Percentiles rank a stretch among this genome's conserved stretches.
Evolutionary conservation across 2,113 vertebrate genomes (phyloP).

Genomic region (Cavia porcellus): DNA sequence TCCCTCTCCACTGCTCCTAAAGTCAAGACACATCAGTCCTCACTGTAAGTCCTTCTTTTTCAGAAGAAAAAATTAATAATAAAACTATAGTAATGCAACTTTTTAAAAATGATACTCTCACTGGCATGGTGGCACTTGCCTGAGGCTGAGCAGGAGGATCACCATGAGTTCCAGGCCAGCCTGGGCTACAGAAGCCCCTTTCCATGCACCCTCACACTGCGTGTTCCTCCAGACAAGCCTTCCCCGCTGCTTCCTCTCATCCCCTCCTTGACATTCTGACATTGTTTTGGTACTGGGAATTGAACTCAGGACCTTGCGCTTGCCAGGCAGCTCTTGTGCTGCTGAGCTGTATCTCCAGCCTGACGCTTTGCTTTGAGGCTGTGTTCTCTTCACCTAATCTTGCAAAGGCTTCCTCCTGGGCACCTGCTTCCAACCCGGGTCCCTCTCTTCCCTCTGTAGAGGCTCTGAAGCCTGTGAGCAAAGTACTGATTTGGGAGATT

Average conservation of each 20-base stretch:
- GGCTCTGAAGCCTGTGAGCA: background rate
- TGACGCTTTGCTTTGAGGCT: background rate
- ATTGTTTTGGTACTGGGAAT: too few relatives aligned
- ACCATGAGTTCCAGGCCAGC: background rate
- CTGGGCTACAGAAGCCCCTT: background rate
- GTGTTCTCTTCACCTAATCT: background rate
- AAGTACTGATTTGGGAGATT: background rate
- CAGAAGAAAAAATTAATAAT: background rate
- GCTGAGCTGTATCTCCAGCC: too few relatives aligned
- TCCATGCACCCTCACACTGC: background rate
- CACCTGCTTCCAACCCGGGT: background rate
- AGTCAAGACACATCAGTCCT: background rate
- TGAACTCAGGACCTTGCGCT: too few relatives aligned
- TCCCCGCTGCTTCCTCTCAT: background rate
- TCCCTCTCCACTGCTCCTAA: background rate
- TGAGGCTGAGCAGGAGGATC: background rate
- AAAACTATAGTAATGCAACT: background rate
- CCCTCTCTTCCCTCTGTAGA: background rate
- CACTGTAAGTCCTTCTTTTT: background rate
- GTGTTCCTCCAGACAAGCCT: background rate
- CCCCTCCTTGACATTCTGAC: background rate
- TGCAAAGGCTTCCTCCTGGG: background rate
- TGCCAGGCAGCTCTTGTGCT: too few relatives aligned
- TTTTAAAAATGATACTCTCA: background rate
- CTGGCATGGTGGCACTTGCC: background rate